Percentiles rank a stretch among this genome's conserved stretches.
Conservation (phyloP, 2,113 vertebrate species). For the Lophochroa leadbeateri region DNA sequence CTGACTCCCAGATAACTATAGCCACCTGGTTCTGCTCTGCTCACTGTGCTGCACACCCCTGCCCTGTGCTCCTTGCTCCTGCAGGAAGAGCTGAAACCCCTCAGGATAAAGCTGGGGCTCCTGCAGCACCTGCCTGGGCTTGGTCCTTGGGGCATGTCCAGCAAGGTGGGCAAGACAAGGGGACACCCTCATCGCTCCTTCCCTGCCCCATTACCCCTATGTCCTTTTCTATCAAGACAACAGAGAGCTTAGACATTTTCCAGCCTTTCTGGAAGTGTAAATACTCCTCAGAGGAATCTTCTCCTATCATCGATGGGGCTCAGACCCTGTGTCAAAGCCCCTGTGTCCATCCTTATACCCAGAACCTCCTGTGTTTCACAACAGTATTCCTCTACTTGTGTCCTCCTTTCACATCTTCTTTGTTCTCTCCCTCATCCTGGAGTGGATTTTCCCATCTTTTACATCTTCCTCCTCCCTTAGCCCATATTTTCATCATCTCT, state of each 20-base stretch:
- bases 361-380: neutral
- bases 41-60: neutral
- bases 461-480: neutral
- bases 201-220: neutral
- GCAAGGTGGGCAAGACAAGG: neutral
- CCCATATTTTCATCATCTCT: constrained; percentile 10
- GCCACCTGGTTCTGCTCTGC: neutral
- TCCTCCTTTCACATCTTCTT: neutral
- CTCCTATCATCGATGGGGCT: accelerated
- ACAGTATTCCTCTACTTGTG: neutral
- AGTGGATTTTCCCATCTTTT: constrained; percentile 15
- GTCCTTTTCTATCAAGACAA: neutral
- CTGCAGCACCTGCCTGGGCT: neutral
- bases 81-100: neutral
- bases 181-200: accelerated
- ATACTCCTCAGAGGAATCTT: neutral
- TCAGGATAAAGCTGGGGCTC: neutral
- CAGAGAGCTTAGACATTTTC: neutral
- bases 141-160: neutral
- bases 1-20: neutral
- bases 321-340: neutral
- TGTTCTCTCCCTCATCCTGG: neutral
- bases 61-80: neutral
- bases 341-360: accelerated
- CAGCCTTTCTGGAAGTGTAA: neutral